Evolutionary conservation across 2,113 vertebrate species (phyloP).

Genomic region (Corydoras sp.): DNA sequence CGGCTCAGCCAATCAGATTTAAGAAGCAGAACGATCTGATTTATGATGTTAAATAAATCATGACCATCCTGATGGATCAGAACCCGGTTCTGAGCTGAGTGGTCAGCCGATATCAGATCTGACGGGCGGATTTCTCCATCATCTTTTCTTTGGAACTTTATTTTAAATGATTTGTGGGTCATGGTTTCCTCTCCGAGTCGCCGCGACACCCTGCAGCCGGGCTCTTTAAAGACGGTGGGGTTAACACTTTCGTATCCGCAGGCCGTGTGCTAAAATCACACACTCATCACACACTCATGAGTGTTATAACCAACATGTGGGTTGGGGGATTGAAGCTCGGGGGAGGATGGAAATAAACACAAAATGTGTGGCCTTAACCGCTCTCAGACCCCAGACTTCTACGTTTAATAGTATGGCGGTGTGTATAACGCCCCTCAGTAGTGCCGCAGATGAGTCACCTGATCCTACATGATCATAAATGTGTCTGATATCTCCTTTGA

Average conservation of each 20-base stretch:
- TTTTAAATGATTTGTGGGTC: neutral
- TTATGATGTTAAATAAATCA: no score
- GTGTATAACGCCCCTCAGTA: neutral
- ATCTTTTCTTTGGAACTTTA: no score
- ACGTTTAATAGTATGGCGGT: conserved; percentile 5
- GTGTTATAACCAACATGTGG: conserved; percentile 24
- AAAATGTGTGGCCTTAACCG: neutral
- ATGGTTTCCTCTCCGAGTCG: conserved; percentile 2
- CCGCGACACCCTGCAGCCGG: neutral
- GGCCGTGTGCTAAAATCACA: neutral
- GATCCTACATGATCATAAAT: neutral
- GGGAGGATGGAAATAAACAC: conserved; percentile 28
- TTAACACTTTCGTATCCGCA: neutral
- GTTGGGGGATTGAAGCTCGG: conserved; percentile 4
- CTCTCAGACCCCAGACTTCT: neutral
- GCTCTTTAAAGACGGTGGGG: neutral
- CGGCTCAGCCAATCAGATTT: no score
- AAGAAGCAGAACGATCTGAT: no score
- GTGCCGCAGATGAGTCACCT: conserved; percentile 22
- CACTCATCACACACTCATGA: neutral
- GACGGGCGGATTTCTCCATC: no score
- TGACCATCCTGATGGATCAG: no score
- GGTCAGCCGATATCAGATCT: no score
- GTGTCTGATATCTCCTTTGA: no score
- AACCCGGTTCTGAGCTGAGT: no score